These are phyloP conservation scores for Xenus cinereus DNA, from an alignment of 2,113 vertebrate species.

Conservation along the genomic window DNA sequence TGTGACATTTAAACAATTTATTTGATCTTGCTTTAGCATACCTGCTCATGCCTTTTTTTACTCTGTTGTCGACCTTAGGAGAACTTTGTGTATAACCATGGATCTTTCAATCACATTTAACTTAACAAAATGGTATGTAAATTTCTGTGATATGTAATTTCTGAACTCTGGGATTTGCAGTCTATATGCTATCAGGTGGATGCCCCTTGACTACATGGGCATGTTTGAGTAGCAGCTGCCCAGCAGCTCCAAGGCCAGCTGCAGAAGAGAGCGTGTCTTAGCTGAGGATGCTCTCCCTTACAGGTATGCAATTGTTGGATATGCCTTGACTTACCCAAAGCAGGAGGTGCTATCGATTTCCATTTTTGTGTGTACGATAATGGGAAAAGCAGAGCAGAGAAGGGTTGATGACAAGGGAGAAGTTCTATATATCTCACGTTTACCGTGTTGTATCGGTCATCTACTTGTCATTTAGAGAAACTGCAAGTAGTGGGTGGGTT, in stretches of 20 bases:
- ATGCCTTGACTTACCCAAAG: neutral
- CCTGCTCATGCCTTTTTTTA: conserved; percentile 71
- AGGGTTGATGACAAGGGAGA: neutral
- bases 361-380: neutral
- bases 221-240: neutral
- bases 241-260: neutral
- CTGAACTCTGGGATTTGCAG: neutral
- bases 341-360: neutral
- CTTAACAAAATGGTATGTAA: conserved; percentile 44
- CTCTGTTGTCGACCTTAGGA: conserved; percentile 69
- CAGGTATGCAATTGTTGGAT: neutral
- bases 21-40: conserved; percentile 78
- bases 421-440: neutral
- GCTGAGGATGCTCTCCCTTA: neutral
- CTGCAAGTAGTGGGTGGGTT: neutral
- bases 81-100: conserved; percentile 52
- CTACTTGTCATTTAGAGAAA: neutral
- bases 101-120: conserved; percentile 60
- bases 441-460: neutral
- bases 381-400: neutral
- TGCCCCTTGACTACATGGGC: neutral
- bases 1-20: conserved; percentile 79
- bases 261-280: neutral
- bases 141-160: conserved; percentile 35
- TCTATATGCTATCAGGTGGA: neutral